Evolutionary conservation across 2,797 vertebrate species (phyloP).

Genomic region (Pampus argenteus): DNA sequence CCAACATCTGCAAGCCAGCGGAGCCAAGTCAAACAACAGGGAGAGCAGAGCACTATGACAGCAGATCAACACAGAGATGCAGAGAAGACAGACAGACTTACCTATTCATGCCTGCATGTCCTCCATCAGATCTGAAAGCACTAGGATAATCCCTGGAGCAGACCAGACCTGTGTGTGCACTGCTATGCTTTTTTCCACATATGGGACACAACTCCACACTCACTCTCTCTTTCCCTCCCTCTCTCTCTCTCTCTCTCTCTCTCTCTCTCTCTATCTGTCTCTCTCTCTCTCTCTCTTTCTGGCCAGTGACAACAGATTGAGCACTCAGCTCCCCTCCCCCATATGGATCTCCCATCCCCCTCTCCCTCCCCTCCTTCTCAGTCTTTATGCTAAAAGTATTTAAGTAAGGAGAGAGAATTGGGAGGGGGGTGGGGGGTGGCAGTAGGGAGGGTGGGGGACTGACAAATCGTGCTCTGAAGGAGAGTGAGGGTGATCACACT

Average conservation of each 20-base stretch:
- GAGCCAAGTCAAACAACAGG: slow-evolving; percentile 55
- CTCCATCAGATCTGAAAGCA: slow-evolving; percentile 79
- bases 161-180: slow-evolving; percentile 74
- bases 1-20: slow-evolving; percentile 60
- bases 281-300: slow-evolving; percentile 57
- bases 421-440: slow-evolving; percentile 65
- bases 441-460: slow-evolving; percentile 63
- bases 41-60: slow-evolving; percentile 57
- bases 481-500: slow-evolving; percentile 58
- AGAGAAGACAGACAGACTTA: slow-evolving; percentile 74
- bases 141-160: slow-evolving; percentile 83
- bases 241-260: slow-evolving; percentile 37
- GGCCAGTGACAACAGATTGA: slow-evolving; percentile 84
- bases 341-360: slow-evolving; percentile 80
- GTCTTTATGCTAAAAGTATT: slow-evolving; percentile 87
- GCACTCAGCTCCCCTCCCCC: slow-evolving; percentile 84
- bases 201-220: slow-evolving; percentile 81
- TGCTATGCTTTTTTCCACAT: slow-evolving; percentile 85
- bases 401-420: slow-evolving; percentile 76
- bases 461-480: slow-evolving; percentile 77
- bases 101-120: slow-evolving; percentile 86
- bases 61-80: slow-evolving; percentile 63
- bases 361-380: slow-evolving; percentile 71
- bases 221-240: slow-evolving; percentile 39
- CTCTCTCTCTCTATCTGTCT: slow-evolving; percentile 40